Percentiles rank a stretch among this genome's conserved stretches.
Conservation (phyloP, 2,888 invertebrate species). For the Pseudococcus viburni region DNA sequence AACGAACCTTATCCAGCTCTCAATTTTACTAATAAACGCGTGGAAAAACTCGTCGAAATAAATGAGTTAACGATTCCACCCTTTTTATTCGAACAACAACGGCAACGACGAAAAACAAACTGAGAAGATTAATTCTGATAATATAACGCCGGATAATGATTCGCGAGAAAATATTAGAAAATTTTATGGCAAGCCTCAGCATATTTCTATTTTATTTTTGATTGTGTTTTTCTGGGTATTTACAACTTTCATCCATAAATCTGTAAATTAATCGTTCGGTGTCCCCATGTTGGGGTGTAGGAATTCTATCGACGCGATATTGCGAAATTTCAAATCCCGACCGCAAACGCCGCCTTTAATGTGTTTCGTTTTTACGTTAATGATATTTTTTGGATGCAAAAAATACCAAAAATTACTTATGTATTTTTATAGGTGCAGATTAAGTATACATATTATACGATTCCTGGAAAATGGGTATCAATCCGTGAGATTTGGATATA, state of each 20-base stretch:
- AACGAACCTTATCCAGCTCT: conserved; percentile 14
- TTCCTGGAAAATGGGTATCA: no score
- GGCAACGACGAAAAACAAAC: conserved; percentile 10
- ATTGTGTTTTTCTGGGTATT: not conserved
- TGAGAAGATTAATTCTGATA: conserved; percentile 20
- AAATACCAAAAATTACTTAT: not conserved
- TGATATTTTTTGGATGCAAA: not conserved
- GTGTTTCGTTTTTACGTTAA: not conserved
- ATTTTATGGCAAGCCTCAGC: conserved; percentile 27
- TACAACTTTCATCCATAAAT: conserved; percentile 18
- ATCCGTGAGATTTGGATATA: no score
- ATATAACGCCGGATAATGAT: conserved; percentile 12
- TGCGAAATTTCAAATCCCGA: not conserved
- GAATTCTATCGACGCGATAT: conserved; percentile 3
- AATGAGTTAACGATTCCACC: conserved; percentile 22
- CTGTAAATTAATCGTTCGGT: not conserved
- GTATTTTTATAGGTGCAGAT: no score
- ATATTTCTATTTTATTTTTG: conserved; percentile 25
- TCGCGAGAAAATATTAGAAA: conserved; percentile 31
- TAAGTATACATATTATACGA: no score
- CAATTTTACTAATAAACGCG: conserved; percentile 17
- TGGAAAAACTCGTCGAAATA: not conserved
- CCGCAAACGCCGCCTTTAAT: not conserved
- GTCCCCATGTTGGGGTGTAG: not conserved
- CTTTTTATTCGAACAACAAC: conserved; percentile 21